These are phyloP conservation scores for Bembecia ichneumoniformis DNA, from an alignment of 2,888 invertebrate genomes.

Conservation along the genomic window DNA sequence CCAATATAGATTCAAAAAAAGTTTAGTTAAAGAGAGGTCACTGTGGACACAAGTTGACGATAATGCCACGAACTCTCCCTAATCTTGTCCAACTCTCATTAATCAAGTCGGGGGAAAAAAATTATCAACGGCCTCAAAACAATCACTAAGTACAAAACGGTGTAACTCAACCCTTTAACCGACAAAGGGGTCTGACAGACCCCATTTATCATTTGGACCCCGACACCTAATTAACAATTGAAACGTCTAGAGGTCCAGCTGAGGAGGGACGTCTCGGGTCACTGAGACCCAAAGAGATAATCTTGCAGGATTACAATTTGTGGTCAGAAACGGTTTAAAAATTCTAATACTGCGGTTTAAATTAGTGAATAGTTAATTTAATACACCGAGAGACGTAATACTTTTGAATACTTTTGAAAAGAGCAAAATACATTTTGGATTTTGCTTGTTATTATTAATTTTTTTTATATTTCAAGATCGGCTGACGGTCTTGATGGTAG, in stretches of 20 bases:
- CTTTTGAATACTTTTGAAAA: too few relatives aligned
- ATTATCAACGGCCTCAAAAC: conserved; percentile 3
- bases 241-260: conserved; percentile 16
- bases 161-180: conserved; percentile 2
- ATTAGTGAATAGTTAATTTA: neutral
- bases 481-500: too few relatives aligned
- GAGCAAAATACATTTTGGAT: too few relatives aligned
- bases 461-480: too few relatives aligned
- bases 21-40: too few relatives aligned
- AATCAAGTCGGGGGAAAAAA: neutral
- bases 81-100: neutral
- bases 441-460: too few relatives aligned
- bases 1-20: too few relatives aligned
- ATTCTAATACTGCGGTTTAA: neutral
- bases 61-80: neutral
- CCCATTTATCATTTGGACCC: conserved; percentile 27
- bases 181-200: conserved; percentile 14
- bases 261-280: conserved; percentile 19
- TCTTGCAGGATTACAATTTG: conserved; percentile 9
- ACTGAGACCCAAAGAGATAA: conserved; percentile 12
- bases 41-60: too few relatives aligned
- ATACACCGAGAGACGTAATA: too few relatives aligned
- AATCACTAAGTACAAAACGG: conserved; percentile 6
- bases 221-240: conserved; percentile 35
- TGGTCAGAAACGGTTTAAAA: neutral